Evolutionary conservation across 2,113 vertebrate genomes (phyloP).

Genomic region (Ursus arctos): DNA sequence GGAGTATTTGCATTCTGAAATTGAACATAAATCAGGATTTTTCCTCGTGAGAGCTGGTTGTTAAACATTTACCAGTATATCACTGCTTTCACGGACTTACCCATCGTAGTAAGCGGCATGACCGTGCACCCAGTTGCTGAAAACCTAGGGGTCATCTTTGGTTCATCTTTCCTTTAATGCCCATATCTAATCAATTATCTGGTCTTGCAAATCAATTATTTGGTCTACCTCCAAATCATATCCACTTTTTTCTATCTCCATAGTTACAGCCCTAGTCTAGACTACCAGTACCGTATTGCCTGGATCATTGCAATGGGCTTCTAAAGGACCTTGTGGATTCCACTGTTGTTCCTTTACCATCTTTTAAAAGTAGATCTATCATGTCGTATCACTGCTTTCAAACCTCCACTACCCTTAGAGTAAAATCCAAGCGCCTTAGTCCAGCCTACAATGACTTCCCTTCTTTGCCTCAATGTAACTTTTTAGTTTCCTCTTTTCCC

Average conservation of each 20-base stretch:
- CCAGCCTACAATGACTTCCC: neutral
- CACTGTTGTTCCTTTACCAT: neutral
- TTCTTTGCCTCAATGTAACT: neutral
- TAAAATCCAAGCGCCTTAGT: neutral
- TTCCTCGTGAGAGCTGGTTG: neutral
- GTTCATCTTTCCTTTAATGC: neutral
- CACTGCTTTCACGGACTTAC: neutral
- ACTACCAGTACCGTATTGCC: neutral
- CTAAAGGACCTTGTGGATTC: neutral
- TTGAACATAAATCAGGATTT: neutral
- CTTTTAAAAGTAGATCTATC: neutral
- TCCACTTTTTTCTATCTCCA: neutral
- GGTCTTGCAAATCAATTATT: neutral
- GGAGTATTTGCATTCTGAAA: neutral
- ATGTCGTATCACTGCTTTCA: neutral
- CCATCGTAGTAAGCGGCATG: neutral
- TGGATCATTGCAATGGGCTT: neutral
- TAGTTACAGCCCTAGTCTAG: neutral
- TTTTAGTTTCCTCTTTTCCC: neutral
- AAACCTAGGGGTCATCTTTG: neutral
- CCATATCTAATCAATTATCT: neutral
- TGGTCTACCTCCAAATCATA: neutral
- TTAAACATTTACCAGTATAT: neutral
- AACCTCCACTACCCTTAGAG: neutral
- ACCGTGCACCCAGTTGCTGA: neutral